Evolutionary conservation across 2,888 invertebrate genomes (phyloP).

Genomic region (Diadegma fenestrale): DNA sequence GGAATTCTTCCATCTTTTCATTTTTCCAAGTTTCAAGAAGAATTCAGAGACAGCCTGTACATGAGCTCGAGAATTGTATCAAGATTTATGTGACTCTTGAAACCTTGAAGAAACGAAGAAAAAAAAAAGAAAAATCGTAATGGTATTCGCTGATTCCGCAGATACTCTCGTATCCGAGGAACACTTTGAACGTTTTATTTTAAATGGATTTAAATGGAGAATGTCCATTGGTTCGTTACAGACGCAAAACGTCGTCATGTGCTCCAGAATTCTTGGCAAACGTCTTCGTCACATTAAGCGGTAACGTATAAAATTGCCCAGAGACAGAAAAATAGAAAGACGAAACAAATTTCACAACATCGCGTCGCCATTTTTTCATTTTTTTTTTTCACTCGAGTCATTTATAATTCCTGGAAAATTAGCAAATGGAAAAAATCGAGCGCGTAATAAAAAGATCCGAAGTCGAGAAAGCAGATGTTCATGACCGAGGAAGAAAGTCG

Average conservation of each 20-base stretch:
- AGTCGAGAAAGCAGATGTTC: slow-evolving; percentile 16
- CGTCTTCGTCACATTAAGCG: not conserved
- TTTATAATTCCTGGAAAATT: not conserved
- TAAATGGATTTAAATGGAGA: slow-evolving; percentile 39
- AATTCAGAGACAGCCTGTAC: not conserved
- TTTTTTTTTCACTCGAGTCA: not conserved
- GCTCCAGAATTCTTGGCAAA: slow-evolving; percentile 18
- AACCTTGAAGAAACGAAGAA: not conserved
- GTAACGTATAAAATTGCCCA: not conserved
- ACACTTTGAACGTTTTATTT: not conserved
- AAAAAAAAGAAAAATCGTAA: not conserved
- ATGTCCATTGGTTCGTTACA: slow-evolving; percentile 29
- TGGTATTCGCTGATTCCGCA: slow-evolving; percentile 14
- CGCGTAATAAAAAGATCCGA: not conserved
- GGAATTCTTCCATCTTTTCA: not conserved
- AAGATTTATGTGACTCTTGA: slow-evolving; percentile 33
- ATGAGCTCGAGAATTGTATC: not conserved
- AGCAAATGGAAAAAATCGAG: not conserved
- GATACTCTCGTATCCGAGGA: not conserved
- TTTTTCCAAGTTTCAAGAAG: not conserved
- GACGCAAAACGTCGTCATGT: slow-evolving; percentile 58
- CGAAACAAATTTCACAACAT: not conserved
- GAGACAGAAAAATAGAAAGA: not conserved
- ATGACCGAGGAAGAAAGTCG: slow-evolving; percentile 44
- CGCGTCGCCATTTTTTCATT: not conserved